Conservation (phyloP, 2,113 vertebrate species). For the Lepisosteus osseus region DNA sequence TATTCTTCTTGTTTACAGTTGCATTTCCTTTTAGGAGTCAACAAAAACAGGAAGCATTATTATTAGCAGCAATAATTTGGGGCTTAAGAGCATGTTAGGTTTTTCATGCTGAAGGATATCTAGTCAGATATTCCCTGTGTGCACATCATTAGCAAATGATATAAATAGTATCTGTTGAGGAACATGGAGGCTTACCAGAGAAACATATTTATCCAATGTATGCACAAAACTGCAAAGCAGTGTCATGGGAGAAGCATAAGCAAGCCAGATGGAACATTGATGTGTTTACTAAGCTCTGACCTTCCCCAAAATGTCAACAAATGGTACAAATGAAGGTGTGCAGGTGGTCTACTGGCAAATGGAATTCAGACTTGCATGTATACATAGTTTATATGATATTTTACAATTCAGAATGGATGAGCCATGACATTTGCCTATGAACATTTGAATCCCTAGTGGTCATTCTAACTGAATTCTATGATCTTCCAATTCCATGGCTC, state of each 20-base stretch:
- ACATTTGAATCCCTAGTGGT: not conserved
- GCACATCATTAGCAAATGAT: not conserved
- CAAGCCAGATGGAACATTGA: not conserved
- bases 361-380: not conserved
- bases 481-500: not conserved
- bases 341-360: not conserved
- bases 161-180: not conserved
- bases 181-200: too few relatives aligned
- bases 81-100: not conserved
- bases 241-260: too few relatives aligned
- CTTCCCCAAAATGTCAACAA: conserved; percentile 1
- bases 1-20: not conserved
- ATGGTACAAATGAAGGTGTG: not conserved
- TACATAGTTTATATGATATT: not conserved
- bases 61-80: not conserved
- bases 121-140: not conserved
- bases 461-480: not conserved
- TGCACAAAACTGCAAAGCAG: too few relatives aligned
- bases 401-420: not conserved
- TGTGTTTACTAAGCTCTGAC: not conserved
- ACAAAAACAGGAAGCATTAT: not conserved
- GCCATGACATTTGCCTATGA: not conserved
- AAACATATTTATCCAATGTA: too few relatives aligned
- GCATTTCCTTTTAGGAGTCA: not conserved
- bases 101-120: not conserved